Evolutionary conservation across 2,888 invertebrate genomes (phyloP).

Genomic region (Mesochorus sp.): DNA sequence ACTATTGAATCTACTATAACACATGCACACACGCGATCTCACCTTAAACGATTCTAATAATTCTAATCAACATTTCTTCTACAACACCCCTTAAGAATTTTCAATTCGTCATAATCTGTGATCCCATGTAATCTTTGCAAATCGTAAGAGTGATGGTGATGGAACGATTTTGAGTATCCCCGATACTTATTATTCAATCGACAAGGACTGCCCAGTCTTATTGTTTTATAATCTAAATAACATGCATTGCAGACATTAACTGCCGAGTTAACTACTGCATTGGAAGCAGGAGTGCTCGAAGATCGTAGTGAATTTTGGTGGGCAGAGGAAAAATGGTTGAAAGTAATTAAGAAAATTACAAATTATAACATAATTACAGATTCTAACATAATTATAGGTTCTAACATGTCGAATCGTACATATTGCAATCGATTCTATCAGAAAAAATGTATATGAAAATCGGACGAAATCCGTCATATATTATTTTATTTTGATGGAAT

Average conservation of each 20-base stretch:
- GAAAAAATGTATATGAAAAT: too few relatives aligned
- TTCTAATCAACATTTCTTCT: conserved; percentile 37
- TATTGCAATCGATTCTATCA: too few relatives aligned
- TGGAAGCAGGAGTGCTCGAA: conserved; percentile 55
- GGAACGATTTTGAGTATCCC: conserved; percentile 30
- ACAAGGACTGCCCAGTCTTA: conserved; percentile 55
- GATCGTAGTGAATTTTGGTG: conserved; percentile 35
- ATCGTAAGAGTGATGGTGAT: conserved; percentile 43
- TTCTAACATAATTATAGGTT: too few relatives aligned
- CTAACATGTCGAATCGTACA: too few relatives aligned
- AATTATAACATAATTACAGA: not conserved
- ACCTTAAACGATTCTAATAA: conserved; percentile 55
- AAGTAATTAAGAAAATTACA: conserved; percentile 46
- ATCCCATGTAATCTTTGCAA: conserved; percentile 16
- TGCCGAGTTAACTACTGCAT: conserved; percentile 17
- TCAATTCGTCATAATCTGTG: not conserved
- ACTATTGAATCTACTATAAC: conserved; percentile 2
- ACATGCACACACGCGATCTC: conserved; percentile 35
- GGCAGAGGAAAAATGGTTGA: conserved; percentile 52
- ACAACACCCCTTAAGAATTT: conserved; percentile 25
- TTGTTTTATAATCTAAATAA: conserved; percentile 18
- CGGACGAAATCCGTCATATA: too few relatives aligned
- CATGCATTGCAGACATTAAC: conserved; percentile 5
- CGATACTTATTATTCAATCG: conserved; percentile 23
- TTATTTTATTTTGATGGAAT: too few relatives aligned